These are phyloP conservation scores for Cyprinodon variegatus DNA, from an alignment of 2,113 vertebrate species.

Conservation along the genomic window DNA sequence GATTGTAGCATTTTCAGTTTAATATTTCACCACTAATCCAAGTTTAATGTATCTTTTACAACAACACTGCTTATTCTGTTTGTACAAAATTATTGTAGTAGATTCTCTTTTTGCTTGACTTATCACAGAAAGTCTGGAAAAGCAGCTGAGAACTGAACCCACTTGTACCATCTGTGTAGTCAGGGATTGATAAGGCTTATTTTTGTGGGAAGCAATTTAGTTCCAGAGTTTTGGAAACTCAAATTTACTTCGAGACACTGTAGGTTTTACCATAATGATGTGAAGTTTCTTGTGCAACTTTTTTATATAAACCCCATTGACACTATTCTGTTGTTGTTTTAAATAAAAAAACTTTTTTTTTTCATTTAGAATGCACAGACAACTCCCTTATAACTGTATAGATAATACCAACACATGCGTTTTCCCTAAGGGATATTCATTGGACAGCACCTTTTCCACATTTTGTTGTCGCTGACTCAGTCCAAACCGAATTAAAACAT, in stretches of 20 bases:
- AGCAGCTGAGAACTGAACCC: neutral
- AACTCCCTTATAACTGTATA: neutral
- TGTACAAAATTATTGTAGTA: conserved; percentile 11
- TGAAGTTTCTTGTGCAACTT: conserved; percentile 3
- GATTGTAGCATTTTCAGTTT: conserved; percentile 34
- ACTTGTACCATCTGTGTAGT: conserved; percentile 2
- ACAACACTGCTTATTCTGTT: conserved; percentile 13
- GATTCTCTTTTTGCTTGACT: neutral
- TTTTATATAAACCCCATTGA: neutral
- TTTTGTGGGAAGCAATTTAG: neutral
- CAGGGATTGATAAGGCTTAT: conserved; percentile 13
- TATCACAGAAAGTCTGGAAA: conserved; percentile 16
- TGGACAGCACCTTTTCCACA: too few relatives aligned
- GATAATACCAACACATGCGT: neutral
- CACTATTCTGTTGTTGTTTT: neutral
- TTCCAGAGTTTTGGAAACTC: conserved; percentile 8
- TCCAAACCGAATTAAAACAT: too few relatives aligned
- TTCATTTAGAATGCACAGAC: conserved; percentile 2
- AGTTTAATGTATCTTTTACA: conserved; percentile 42
- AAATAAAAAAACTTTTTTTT: neutral
- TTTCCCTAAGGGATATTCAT: too few relatives aligned
- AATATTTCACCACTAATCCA: conserved; percentile 47
- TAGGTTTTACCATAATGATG: conserved; percentile 10
- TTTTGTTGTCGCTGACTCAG: too few relatives aligned
- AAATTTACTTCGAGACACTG: neutral